These are phyloP conservation scores for Brachirus orientalis DNA, from an alignment of 2,113 vertebrate species.

Conservation along the genomic window DNA sequence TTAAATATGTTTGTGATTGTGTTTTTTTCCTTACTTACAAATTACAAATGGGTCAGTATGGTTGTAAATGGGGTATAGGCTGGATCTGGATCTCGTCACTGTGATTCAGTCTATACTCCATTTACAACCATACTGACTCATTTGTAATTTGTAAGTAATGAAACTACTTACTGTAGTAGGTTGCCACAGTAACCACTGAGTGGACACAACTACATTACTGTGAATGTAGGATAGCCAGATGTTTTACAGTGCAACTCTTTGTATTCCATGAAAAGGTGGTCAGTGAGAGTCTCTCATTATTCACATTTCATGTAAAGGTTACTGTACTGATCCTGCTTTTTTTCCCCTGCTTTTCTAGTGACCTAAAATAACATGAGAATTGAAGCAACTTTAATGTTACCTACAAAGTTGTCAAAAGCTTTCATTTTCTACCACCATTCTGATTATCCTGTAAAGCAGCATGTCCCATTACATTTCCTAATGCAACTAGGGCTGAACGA, in stretches of 20 bases:
- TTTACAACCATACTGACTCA: constrained; percentile 13
- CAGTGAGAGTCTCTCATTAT: constrained; percentile 45
- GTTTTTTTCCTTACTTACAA: constrained; percentile 30
- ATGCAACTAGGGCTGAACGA: too few relatives aligned
- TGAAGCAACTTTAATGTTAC: too few relatives aligned
- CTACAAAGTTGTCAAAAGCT: too few relatives aligned
- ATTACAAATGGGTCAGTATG: constrained; percentile 25
- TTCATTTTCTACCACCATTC: too few relatives aligned
- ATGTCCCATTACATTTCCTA: too few relatives aligned
- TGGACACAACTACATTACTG: constrained; percentile 5
- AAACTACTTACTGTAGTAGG: constrained; percentile 23
- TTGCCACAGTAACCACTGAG: constrained; percentile 59
- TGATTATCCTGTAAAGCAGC: too few relatives aligned
- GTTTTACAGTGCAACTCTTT: constrained; percentile 32
- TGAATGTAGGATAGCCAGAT: constrained; percentile 32
- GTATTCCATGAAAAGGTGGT: constrained; percentile 54
- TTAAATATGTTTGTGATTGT: too few relatives aligned
- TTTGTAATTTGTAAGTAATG: constrained; percentile 35
- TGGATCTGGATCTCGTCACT: background rate
- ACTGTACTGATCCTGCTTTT: constrained; percentile 58
- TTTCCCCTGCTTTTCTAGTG: constrained; percentile 25
- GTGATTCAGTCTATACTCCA: background rate
- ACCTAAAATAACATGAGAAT: constrained; percentile 23
- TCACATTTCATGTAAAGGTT: constrained; percentile 57
- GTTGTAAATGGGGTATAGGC: background rate